Evolutionary conservation across 2,797 vertebrate genomes (phyloP), one percentile per base, ranked within the genome.

Genomic region (Sebastes steindachneri): DNA sequence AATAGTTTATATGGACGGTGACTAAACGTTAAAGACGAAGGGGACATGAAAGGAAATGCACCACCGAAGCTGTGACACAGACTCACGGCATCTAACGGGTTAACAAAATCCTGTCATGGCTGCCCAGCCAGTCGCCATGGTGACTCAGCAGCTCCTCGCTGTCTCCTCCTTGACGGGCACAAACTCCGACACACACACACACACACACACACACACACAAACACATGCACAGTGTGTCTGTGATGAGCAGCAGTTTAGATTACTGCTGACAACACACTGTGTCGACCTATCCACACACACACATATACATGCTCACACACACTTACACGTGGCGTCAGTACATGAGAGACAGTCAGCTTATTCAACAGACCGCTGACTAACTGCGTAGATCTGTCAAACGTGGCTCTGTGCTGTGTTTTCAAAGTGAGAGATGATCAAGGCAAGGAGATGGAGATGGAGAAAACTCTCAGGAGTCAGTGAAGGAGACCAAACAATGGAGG

Each of bases 141-240:
- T 94, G 93, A 95, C 92, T 94, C 94, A 94, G 94, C 95, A 93
- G 76, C 86, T 93, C 87, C 83, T 88, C 54, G 53, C 75, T 77
- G 73, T 83, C 85, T 84, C 79, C 45, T 74, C 37, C 41, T 74
- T 89, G 87, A 93, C n/a, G 57, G 37, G 69, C 75, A 89, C 77
- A 86, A 53, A 29, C 77, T 59, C 79, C 2, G 51, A 84, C 85
- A 85, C 83, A 75, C 59, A 89, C 68, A 83, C 57, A 75, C 72
- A 54, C 75, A 83, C 23, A 41, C 60, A 55, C 55, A 31, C 68
- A 82, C 85, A 85, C 81, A 75, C 58, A 89, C 72, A 79, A 66
- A 86, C 51, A 72, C 79, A 78, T 41, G 25, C 73, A 86, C 51
- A 76, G 14, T 19, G 28, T 29, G 57, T 73, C 29, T 75, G 68